phyloP scores from a whole-genome alignment of 1,140 invertebrate genomes.

The Pogonus chalceus region DNA sequence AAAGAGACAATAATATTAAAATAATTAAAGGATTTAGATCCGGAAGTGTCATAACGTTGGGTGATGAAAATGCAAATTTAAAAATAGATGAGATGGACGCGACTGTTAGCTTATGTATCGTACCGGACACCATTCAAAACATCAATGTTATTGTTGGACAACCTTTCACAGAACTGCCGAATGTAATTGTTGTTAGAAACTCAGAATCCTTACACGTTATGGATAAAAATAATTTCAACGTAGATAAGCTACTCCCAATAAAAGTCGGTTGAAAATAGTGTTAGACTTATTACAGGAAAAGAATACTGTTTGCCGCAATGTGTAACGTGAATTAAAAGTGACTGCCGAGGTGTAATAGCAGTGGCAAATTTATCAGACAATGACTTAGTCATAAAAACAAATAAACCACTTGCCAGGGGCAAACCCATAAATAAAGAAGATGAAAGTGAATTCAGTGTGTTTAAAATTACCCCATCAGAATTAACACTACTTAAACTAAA shows the following conservation, averaged over 20 bases:
- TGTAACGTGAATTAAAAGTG: neutral
- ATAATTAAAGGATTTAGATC: too few species aligned
- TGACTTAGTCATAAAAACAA: neutral
- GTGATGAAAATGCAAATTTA: conserved; percentile 11
- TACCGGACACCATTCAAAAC: conserved; percentile 15
- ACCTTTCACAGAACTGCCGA: conserved; percentile 15
- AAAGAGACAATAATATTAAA: too few species aligned
- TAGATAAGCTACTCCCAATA: conserved; percentile 15
- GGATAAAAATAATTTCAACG: conserved; percentile 5
- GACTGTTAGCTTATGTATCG: conserved; percentile 13
- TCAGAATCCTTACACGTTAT: conserved; percentile 14
- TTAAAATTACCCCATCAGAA: too few species aligned
- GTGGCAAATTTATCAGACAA: conserved; percentile 8
- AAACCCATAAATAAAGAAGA: neutral
- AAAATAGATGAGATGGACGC: conserved; percentile 15
- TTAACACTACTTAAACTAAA: too few species aligned
- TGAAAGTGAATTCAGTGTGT: too few species aligned
- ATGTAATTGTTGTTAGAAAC: conserved; percentile 12
- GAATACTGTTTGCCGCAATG: conserved; percentile 13
- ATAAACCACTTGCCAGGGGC: neutral
- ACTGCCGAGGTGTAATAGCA: neutral
- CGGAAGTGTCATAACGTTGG: too few species aligned
- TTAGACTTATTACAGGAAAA: conserved; percentile 11
- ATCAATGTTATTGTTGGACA: conserved; percentile 20
- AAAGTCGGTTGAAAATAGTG: conserved; percentile 12